These are phyloP conservation scores for Clarias laeviceps DNA, from an alignment of 2,797 vertebrate species.

Conservation along the genomic window DNA sequence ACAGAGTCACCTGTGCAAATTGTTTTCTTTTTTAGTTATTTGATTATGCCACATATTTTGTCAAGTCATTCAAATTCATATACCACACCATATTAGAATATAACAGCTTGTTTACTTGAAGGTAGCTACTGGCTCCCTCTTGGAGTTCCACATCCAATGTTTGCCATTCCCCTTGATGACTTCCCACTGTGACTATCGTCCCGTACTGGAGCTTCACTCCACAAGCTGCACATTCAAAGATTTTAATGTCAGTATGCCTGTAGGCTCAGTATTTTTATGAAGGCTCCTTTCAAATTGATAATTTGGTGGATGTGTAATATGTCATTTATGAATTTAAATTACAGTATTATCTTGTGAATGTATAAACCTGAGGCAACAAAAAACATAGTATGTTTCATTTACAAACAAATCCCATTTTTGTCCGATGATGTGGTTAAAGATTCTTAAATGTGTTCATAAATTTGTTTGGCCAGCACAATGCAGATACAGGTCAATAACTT, in stretches of 20 bases:
- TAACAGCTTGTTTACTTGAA: conserved; percentile 59
- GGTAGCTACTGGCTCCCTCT: conserved; percentile 52
- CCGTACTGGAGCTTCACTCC: conserved; percentile 55
- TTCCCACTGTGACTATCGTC: not conserved
- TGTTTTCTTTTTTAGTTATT: not conserved
- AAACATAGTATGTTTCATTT: not conserved
- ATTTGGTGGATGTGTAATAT: not conserved
- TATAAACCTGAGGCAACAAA: not conserved
- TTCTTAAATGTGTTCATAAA: not conserved
- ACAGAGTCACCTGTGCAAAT: conserved; percentile 63
- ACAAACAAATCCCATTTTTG: conserved; percentile 3
- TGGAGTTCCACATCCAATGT: conserved; percentile 40
- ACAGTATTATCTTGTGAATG: not conserved
- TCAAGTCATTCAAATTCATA: not conserved
- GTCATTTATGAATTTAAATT: not conserved
- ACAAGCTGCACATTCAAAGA: conserved; percentile 66
- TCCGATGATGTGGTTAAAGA: not conserved
- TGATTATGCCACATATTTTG: not conserved
- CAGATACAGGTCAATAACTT: not conserved
- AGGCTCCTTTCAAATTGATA: not conserved
- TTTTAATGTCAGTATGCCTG: conserved; percentile 9
- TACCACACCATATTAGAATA: not conserved
- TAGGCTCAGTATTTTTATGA: not conserved
- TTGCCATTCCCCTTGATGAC: conserved; percentile 68
- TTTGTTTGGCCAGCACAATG: not conserved